Evolutionary conservation across 1,140 invertebrate species (phyloP), one percentile per base, ranked within the genome.

Genomic region (Drosophila ficusphila): DNA sequence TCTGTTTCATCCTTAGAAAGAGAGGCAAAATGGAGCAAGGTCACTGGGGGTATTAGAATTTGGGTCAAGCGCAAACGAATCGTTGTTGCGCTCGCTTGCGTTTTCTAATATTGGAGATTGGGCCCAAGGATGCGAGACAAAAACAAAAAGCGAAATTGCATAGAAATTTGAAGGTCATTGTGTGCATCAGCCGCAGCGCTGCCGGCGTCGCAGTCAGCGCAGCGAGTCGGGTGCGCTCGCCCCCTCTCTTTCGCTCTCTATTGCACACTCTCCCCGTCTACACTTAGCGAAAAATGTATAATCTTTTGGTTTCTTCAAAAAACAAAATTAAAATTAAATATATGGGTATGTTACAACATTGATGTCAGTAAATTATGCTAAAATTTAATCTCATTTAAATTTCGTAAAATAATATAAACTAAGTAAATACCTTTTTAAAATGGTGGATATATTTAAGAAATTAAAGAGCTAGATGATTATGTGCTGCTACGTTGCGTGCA

Each of bases 81-180:
- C 25, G 49, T 53, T 53, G 29, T 33, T 76, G 68, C 69, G 70
- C 48, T 75, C 51, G 34, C 54, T 68, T 68, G 69, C 58, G 65
- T 83, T 85, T 88, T 88, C 74, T 82, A 88, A 88, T 88, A 88
- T 88, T 88, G 75, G 77, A 88, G 69, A 88, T 88, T 88, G 83
- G 61, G 82, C 61, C 76, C 82, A 88, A 88, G 82, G 82, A 86
- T 86, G 81, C 64, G 46, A 79, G 48, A 42, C 54, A 61, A 85
- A 41, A 62, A 65, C 54, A 57, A 57, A 64, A 74, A 83, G 65
- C 61, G 72, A 86, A 86, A 86, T 86, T 86, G 77, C 82, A 88
- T 82, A 70, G 56, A 88, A 67, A 82, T 70, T 73, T 86, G 77
- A 75, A 69, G 82, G 82, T 82, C 73, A 86, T 49, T 76, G 77